Conservation (phyloP, 2,113 vertebrate genomes). For the Pelobates fuscus region DNA sequence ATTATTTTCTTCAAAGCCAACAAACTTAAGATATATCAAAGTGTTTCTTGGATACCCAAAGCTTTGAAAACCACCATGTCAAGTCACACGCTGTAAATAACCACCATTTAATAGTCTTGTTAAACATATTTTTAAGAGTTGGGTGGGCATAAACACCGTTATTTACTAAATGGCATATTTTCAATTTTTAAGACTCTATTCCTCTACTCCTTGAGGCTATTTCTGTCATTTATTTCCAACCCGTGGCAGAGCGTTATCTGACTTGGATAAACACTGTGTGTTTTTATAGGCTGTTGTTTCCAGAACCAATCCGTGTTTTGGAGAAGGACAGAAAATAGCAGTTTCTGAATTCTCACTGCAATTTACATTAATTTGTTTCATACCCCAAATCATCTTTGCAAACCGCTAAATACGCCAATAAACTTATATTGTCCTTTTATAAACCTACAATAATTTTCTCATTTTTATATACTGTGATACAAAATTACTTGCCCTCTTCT, state of each 20-base stretch:
- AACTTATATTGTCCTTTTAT: background rate
- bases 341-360: background rate
- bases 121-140: conserved; percentile 21
- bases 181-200: conserved; percentile 29
- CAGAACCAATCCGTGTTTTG: background rate
- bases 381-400: background rate
- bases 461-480: no score
- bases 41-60: conserved; percentile 14
- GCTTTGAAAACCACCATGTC: background rate
- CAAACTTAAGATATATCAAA: background rate
- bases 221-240: conserved; percentile 19
- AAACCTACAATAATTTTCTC: background rate
- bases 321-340: background rate
- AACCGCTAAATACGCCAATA: background rate
- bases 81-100: conserved; percentile 4
- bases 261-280: background rate
- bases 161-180: conserved; percentile 9
- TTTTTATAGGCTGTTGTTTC: conserved; percentile 6
- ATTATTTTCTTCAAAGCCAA: no score
- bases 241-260: conserved; percentile 20
- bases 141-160: no score
- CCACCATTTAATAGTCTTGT: background rate
- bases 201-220: conserved; percentile 30
- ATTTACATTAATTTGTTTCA: background rate
- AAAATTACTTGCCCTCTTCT: no score